A percentile compares a stretch with the other conserved stretches of the same genome.
Conservation (phyloP, 2,888 invertebrate genomes). For the Alcis repandata region DNA sequence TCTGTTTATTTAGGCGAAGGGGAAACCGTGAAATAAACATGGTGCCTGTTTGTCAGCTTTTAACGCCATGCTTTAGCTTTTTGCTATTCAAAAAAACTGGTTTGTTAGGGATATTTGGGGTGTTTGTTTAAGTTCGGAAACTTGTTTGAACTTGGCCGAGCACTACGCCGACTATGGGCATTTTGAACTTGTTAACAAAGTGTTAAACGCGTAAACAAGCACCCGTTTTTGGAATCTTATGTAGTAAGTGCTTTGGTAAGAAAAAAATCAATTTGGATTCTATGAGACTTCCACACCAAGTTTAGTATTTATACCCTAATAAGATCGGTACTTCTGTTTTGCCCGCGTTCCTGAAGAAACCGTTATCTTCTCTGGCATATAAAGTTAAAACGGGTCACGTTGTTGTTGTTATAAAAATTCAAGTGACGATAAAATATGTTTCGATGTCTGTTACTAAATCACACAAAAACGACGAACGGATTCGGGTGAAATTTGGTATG, state of each 20-base stretch:
- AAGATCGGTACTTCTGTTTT: no score
- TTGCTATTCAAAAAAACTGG: slow-evolving; percentile 37
- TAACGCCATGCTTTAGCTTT: slow-evolving; percentile 37
- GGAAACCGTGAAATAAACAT: slow-evolving; percentile 44
- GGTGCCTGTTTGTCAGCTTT: slow-evolving; percentile 44
- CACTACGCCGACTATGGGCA: slow-evolving; percentile 9
- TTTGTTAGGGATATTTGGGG: slow-evolving; percentile 32
- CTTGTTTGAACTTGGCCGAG: slow-evolving; percentile 22
- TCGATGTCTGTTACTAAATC: no score
- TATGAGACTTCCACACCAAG: not conserved
- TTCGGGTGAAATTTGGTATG: no score
- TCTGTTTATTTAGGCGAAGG: slow-evolving; percentile 51
- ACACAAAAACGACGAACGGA: no score
- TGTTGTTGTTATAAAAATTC: no score
- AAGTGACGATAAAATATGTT: no score
- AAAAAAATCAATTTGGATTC: not conserved
- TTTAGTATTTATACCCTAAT: no score
- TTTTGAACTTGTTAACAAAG: slow-evolving; percentile 14
- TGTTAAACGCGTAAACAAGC: slow-evolving; percentile 21
- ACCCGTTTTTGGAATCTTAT: slow-evolving; percentile 11
- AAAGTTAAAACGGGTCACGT: no score
- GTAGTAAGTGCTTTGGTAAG: slow-evolving; percentile 11
- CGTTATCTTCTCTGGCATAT: no score
- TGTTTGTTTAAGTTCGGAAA: slow-evolving; percentile 23
- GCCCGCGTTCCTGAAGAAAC: no score